These are phyloP conservation scores for Rhopalosiphum nymphaeae DNA, from an alignment of 2,888 invertebrate species.

Conservation along the genomic window DNA sequence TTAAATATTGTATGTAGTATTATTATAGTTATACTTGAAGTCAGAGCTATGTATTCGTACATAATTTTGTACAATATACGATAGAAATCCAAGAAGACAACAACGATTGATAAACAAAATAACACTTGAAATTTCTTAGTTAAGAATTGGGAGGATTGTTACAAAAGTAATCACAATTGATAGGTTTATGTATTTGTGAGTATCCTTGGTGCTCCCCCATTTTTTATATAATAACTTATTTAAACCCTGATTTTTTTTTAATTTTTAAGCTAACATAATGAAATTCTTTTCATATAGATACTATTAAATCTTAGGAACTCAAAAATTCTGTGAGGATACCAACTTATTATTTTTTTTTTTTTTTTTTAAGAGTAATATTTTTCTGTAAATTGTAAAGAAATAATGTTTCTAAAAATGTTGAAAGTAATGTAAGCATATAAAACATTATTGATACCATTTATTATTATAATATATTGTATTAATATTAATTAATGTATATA, in stretches of 20 bases:
- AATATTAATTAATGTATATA: background rate
- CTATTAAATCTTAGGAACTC: background rate
- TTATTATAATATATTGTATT: too few species aligned
- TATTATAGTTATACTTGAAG: background rate
- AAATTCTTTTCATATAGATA: background rate
- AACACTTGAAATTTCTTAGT: background rate
- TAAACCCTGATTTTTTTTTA: background rate
- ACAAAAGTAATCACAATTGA: background rate
- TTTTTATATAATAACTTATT: background rate
- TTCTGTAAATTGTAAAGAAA: background rate
- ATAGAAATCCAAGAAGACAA: background rate
- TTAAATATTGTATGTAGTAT: background rate
- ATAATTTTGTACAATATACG: background rate
- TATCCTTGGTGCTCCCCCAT: background rate
- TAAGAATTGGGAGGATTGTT: background rate
- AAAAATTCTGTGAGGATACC: background rate
- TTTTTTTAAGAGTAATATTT: background rate
- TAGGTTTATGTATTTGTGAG: too few species aligned
- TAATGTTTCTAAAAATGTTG: background rate
- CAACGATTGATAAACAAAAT: background rate
- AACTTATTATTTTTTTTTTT: background rate
- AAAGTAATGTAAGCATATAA: background rate
- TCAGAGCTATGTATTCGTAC: background rate
- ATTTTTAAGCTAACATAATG: background rate
- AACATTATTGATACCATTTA: background rate